Evolutionary conservation across 1,140 invertebrate genomes (phyloP), one percentile per base, ranked within the genome.

Genomic region (Drosophila tsacasi): DNA sequence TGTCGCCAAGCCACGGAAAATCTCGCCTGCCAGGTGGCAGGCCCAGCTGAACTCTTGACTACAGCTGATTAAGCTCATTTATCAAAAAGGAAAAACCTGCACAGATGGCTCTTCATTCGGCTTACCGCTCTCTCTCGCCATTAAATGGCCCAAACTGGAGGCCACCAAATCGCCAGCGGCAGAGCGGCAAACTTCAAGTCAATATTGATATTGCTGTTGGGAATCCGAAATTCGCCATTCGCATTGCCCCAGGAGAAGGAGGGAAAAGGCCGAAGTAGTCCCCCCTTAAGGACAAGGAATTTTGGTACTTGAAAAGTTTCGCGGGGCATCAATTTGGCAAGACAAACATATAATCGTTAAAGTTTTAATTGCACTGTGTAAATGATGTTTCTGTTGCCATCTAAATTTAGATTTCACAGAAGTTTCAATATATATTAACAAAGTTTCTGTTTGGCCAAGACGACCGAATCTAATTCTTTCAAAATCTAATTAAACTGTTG

Each of bases 1-100:
- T 47, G 37, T 35, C 37, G 54, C 40, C 44, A 30, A 71, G 58
- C 66, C 66, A 2, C 25, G 2, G 21, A 23, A 52, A 50, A 27
- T 49, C 58, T 47, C 60, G 61, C 50, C 57, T 54, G 69, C 30
- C 65, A 55, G 49, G 39, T 68, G 47, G 30, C n/a, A 30, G 19
- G 27, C 64, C 12, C 49, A 68, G 63, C 63, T 46, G 67, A 71
- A 27, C 37, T 64, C 72, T 54, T 80, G 67, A 63, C 76, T 69
- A 79, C 83, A 79, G 71, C 80, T 87, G 83, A 86, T 86, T 83
- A 83, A 83, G 80, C 60, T 69, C 61, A 71, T 86, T 86, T 74
- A 83, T 83, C 71, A 87, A 76, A 76, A 76, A 49, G 44, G 10
- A 39, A 40, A 50, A 73, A 21, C 27, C 52, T 8, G 21, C 17